A percentile compares a stretch with the other conserved stretches of the same genome.
Evolutionary conservation across 2,113 vertebrate species (phyloP).

Genomic region (Ivindomyrus marchei): DNA sequence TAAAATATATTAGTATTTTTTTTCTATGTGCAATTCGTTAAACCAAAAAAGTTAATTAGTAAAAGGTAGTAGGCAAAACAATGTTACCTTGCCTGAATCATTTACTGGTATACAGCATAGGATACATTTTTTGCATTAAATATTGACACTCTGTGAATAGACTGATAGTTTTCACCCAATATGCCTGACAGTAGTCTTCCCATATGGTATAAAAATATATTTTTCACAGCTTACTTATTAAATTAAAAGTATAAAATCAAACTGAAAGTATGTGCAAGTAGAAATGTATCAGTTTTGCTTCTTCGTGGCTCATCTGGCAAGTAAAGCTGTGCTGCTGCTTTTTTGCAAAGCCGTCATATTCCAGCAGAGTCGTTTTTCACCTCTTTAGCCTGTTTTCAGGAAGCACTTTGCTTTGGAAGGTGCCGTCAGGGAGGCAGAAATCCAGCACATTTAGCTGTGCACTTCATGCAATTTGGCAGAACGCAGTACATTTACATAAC

Average conservation of each 20-base stretch:
- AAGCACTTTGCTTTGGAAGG: not conserved
- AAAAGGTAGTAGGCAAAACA: not conserved
- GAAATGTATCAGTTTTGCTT: not conserved
- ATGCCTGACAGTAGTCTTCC: not conserved
- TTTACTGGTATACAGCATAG: not conserved
- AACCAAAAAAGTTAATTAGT: not conserved
- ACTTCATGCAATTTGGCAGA: not conserved
- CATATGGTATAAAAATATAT: not conserved
- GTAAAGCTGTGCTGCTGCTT: not conserved
- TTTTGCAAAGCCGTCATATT: not conserved
- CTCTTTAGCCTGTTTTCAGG: not conserved
- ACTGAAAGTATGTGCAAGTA: not conserved
- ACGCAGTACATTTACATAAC: not conserved
- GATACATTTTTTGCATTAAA: not conserved
- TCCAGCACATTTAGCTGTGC: not conserved
- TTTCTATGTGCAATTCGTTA: not conserved
- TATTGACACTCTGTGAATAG: not conserved
- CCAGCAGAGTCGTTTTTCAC: not conserved
- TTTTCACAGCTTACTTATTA: not conserved
- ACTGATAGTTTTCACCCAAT: not conserved
- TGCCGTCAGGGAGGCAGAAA: not conserved
- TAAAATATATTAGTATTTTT: not conserved
- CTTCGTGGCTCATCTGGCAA: not conserved
- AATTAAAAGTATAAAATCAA: not conserved
- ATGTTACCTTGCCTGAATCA: not conserved